Percentiles rank a stretch among this genome's conserved stretches.
Evolutionary conservation across 2,888 invertebrate species (phyloP).

Genomic region (Mesoligia furuncula): DNA sequence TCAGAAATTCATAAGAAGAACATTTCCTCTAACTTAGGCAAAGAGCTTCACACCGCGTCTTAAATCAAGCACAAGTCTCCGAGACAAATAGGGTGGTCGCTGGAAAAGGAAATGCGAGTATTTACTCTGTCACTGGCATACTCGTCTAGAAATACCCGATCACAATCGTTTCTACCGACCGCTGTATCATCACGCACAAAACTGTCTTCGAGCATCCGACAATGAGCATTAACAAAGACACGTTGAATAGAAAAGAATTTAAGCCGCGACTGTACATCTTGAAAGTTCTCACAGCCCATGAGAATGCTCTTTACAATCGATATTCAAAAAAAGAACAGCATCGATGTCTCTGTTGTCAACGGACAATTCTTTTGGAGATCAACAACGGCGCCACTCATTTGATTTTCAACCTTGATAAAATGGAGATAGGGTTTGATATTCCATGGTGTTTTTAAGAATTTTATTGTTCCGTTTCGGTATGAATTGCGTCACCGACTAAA

Average conservation of each 20-base stretch:
- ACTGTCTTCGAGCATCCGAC: constrained; percentile 64
- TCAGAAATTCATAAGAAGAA: not conserved
- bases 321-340: constrained; percentile 89
- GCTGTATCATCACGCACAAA: constrained; percentile 74
- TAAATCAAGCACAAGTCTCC: not conserved
- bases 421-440: constrained; percentile 65
- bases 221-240: constrained; percentile 79
- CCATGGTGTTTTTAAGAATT: constrained; percentile 66
- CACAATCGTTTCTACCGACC: constrained; percentile 54
- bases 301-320: constrained; percentile 90
- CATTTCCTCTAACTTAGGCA: not conserved
- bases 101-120: constrained; percentile 72
- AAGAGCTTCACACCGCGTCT: not conserved
- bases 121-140: constrained; percentile 72
- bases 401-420: constrained; percentile 67
- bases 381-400: constrained; percentile 65
- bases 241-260: constrained; percentile 84
- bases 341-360: constrained; percentile 90
- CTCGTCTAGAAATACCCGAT: constrained; percentile 62
- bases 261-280: constrained; percentile 82
- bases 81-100: constrained; percentile 33
- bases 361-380: constrained; percentile 87
- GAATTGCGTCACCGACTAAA: constrained; percentile 89
- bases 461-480: constrained; percentile 86
- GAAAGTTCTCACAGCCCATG: constrained; percentile 89